Evolutionary conservation across 2,113 vertebrate species (phyloP).

Genomic region (Sporophila hypoxantha): DNA sequence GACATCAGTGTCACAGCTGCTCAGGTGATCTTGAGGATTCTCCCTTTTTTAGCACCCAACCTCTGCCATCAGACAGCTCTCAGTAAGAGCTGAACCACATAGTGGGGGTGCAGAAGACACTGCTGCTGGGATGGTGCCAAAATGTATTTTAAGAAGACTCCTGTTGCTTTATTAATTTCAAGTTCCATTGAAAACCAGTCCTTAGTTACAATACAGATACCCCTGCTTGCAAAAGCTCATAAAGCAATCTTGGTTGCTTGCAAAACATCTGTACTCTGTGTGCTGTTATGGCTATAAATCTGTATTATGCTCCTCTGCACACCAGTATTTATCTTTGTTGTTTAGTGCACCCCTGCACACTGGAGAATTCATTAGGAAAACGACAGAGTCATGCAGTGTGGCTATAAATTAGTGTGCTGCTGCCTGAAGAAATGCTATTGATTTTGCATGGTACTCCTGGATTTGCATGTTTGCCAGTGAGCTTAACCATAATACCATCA

Average conservation of each 20-base stretch:
- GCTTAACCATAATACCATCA: slow-evolving; percentile 2
- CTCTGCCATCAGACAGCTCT: background rate
- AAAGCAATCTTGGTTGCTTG: slow-evolving; percentile 32
- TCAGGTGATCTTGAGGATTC: background rate
- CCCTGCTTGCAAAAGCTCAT: slow-evolving; percentile 13
- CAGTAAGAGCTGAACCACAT: background rate
- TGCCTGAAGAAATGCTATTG: slow-evolving; percentile 25
- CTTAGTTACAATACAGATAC: background rate
- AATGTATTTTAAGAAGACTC: background rate
- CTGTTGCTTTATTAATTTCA: background rate
- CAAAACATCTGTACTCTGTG: slow-evolving; percentile 22
- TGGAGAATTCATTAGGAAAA: slow-evolving; percentile 60
- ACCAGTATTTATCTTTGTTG: slow-evolving; percentile 54
- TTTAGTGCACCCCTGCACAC: slow-evolving; percentile 42
- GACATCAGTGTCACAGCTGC: background rate
- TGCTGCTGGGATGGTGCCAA: background rate
- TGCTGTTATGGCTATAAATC: slow-evolving; percentile 44
- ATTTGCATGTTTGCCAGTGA: slow-evolving; percentile 4
- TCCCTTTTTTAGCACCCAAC: background rate
- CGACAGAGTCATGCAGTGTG: background rate
- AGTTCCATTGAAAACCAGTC: background rate
- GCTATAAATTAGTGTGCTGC: slow-evolving; percentile 49
- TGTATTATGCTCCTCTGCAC: slow-evolving; percentile 14
- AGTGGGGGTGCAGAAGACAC: background rate
- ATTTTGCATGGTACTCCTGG: background rate